Evolutionary conservation across 1,140 invertebrate genomes (phyloP).

Genomic region (Trichoplusia ni): DNA sequence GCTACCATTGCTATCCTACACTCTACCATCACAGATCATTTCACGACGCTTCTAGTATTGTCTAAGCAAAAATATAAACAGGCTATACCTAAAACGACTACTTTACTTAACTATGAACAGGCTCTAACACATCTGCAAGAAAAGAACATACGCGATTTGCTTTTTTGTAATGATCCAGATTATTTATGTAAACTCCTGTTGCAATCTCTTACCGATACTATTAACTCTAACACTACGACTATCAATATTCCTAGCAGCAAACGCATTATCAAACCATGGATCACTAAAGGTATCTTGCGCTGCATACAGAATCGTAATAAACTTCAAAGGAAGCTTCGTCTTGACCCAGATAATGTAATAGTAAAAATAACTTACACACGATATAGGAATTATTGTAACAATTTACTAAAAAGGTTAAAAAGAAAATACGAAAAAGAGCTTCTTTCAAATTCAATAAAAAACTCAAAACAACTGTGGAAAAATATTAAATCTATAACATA

Average conservation of each 20-base stretch:
- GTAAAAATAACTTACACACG: slow-evolving; percentile 31
- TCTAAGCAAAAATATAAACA: neutral
- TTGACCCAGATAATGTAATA: slow-evolving; percentile 13
- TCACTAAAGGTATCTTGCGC: slow-evolving; percentile 21
- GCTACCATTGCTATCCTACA: slow-evolving; percentile 9
- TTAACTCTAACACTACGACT: neutral
- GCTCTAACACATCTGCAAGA: slow-evolving; percentile 15
- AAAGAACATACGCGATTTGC: neutral
- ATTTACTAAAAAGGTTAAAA: slow-evolving; percentile 36
- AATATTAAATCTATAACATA: neutral
- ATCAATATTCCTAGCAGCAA: slow-evolving; percentile 1
- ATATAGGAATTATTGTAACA: slow-evolving; percentile 39
- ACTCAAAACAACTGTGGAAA: neutral
- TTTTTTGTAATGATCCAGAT: slow-evolving; percentile 10
- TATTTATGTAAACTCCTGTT: neutral
- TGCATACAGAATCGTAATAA: slow-evolving; percentile 33
- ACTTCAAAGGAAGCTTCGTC: slow-evolving; percentile 21
- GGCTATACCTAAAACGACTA: neutral
- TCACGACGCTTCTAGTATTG: neutral
- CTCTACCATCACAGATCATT: slow-evolving; percentile 31
- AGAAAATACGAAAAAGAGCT: slow-evolving; percentile 30
- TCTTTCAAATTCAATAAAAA: neutral
- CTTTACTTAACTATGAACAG: slow-evolving; percentile 1
- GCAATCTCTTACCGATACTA: neutral
- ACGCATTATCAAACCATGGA: slow-evolving; percentile 33